phyloP scores from a whole-genome alignment of 1,140 invertebrate species.

The Zeugodacus cucurbitae region DNA sequence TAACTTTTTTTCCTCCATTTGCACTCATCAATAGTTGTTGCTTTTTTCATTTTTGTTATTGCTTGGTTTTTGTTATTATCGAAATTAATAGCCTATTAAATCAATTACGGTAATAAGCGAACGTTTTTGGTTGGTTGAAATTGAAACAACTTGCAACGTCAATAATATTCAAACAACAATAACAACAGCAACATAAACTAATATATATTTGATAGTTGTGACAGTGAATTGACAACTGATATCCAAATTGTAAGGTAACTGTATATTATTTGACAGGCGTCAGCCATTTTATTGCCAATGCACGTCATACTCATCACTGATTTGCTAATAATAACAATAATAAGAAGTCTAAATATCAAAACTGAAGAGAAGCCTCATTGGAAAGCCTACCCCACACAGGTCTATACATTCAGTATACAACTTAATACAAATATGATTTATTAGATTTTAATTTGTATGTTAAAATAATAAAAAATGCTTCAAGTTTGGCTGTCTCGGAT shows the following conservation, averaged over 20 bases:
- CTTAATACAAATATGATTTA: too few species aligned
- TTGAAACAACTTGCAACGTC: neutral
- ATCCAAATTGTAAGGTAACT: neutral
- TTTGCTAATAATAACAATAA: neutral
- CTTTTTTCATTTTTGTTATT: neutral
- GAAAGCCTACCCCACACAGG: too few species aligned
- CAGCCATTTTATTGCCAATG: neutral
- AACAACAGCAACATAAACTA: neutral
- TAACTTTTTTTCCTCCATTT: neutral
- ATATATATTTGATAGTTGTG: neutral
- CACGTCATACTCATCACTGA: neutral
- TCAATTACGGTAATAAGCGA: conserved; percentile 38
- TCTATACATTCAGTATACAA: too few species aligned
- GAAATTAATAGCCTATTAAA: conserved; percentile 34
- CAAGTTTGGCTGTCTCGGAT: too few species aligned
- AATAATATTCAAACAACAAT: neutral
- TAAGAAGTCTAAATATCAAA: too few species aligned
- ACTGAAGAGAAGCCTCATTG: too few species aligned
- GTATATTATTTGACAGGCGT: conserved; percentile 19
- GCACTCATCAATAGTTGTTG: neutral
- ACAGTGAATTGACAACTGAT: neutral
- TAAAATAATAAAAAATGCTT: too few species aligned
- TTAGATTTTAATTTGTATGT: too few species aligned
- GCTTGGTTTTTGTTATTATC: neutral
- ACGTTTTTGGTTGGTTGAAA: neutral